Conservation (phyloP, 2,113 vertebrate species). For the Cryptotis parvus region DNA sequence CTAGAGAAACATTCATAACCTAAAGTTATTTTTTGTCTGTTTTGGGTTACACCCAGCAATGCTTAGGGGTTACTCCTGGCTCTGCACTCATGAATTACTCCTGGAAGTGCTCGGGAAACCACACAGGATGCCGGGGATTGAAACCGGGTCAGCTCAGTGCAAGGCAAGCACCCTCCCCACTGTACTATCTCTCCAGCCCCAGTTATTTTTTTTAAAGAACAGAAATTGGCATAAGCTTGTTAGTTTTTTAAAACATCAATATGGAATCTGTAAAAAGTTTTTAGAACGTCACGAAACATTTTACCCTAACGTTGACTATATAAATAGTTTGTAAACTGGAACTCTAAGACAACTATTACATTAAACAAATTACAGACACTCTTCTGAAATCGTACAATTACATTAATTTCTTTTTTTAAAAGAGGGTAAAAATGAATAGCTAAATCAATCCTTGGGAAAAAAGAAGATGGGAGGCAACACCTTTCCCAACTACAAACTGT, state of each 20-base stretch:
- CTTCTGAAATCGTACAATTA: constrained; percentile 2
- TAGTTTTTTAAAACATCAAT: not conserved
- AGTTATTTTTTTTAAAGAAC: not conserved
- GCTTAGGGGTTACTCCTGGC: no score
- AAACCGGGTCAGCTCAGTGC: no score
- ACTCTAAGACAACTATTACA: not conserved
- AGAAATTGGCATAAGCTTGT: constrained; percentile 3
- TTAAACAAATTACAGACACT: constrained; percentile 27
- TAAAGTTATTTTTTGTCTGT: not conserved
- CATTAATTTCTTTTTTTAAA: not conserved
- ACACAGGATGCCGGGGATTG: no score
- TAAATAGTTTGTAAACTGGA: not conserved
- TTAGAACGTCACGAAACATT: constrained; percentile 12
- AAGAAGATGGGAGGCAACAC: no score
- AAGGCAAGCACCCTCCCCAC: no score
- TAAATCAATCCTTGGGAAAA: no score
- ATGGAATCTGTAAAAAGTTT: constrained; percentile 15
- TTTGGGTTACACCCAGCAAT: no score
- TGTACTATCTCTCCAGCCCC: no score
- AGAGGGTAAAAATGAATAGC: not conserved
- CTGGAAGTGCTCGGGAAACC: no score
- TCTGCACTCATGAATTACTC: no score
- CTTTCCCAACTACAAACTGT: no score
- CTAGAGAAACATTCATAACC: not conserved
- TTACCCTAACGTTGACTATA: not conserved